Evolutionary conservation across 2,797 vertebrate species (phyloP), one percentile per base, ranked within the genome.

Genomic region (Sebastes nivosus): DNA sequence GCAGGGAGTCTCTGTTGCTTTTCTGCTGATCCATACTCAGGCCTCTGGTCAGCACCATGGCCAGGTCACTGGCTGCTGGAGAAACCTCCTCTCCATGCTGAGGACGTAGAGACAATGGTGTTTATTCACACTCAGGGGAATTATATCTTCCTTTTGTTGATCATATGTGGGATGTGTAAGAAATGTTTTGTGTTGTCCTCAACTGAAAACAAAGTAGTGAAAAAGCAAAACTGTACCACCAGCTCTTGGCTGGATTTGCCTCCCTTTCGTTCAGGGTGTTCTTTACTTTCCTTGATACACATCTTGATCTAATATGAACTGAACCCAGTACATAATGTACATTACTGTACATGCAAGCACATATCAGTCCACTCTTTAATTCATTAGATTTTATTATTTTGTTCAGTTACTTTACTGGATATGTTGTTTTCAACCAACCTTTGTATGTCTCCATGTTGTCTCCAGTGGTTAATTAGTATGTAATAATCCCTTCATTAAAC

Each of bases 11-110:
- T 66, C 98, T 95, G 94, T 97, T 99, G 96, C 96, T 99, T 85
- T 99, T 99, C 95, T 99, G 98, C 90, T 97, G 97, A 91, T 99
- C 98, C 91, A 97, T 94, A 83, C 97, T 97, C 87, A 99, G 95
- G 6, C 98, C 97, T 0, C 97, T 96, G 0, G 97, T 99, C 93
- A 99, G 94, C 14, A 99, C 98, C 98, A 98, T 98, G 87, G 98
- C 98, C 90, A 99, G 94, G 93, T 99, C 98, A 0, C 97, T 98
- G 91, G 98, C 98, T 0, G 98, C 98, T 0, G 97, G 97, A 50
- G 97, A 98, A 29, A 97, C 96, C 84, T 98, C 98, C 74, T 99
- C 98, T 1, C 97, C 97, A 0, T 99, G 98, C 98, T 99, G 92
- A 30, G 10, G 36, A 76, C 16, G 61, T 0, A 73, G 8, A 69